Evolutionary conservation across 2,888 invertebrate genomes (phyloP).

Genomic region (Amblyjoppa fuscipennis): DNA sequence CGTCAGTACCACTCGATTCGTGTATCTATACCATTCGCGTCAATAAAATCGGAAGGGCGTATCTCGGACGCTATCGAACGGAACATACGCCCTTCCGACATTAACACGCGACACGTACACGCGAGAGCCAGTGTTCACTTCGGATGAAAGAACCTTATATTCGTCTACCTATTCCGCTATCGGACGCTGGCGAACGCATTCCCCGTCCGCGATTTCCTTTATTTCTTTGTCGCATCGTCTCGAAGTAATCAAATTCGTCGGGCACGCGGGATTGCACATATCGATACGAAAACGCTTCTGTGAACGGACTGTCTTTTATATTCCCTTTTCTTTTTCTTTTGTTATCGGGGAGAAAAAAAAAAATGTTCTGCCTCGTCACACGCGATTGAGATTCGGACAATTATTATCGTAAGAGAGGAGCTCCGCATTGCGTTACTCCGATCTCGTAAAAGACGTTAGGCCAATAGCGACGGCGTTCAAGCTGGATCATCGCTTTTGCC

Average conservation of each 20-base stretch:
- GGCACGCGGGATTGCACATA: slow-evolving; percentile 38
- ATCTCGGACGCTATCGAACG: background rate
- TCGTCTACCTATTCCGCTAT: slow-evolving; percentile 36
- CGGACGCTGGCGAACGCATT: slow-evolving; percentile 34
- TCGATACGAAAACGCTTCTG: slow-evolving; percentile 59
- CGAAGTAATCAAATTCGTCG: slow-evolving; percentile 61
- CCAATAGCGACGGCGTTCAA: background rate
- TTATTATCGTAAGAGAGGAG: slow-evolving; percentile 22
- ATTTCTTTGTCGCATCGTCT: slow-evolving; percentile 45
- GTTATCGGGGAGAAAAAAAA: slow-evolving; percentile 14
- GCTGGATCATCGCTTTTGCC: background rate
- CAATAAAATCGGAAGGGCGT: background rate
- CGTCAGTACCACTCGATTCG: background rate
- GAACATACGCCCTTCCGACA: background rate
- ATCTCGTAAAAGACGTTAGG: background rate
- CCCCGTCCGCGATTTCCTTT: slow-evolving; percentile 31
- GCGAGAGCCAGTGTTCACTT: background rate
- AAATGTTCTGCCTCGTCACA: slow-evolving; percentile 39
- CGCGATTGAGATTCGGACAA: slow-evolving; percentile 45
- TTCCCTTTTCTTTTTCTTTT: background rate
- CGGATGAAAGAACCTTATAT: slow-evolving; percentile 16
- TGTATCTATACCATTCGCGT: background rate
- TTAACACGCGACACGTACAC: background rate
- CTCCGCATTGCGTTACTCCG: background rate
- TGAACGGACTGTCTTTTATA: slow-evolving; percentile 1